phyloP scores from a whole-genome alignment of 2,797 vertebrate species.

The Peromyscus eremicus region DNA sequence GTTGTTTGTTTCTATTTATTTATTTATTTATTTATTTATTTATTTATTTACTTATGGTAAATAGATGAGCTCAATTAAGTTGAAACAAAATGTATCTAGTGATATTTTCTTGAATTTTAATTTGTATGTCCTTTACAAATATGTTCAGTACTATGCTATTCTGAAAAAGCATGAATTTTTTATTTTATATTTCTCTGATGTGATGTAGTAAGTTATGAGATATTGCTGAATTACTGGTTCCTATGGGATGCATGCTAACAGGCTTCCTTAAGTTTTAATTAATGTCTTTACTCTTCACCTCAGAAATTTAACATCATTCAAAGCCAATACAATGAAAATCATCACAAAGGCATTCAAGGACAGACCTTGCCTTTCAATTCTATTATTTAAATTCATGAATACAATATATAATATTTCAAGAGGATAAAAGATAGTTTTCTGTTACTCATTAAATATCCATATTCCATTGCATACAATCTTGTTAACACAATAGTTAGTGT shows the following conservation, averaged over 20 bases:
- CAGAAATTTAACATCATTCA: conserved; percentile 14
- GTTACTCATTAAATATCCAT: conserved; percentile 34
- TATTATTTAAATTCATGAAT: conserved; percentile 53
- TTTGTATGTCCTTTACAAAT: neutral
- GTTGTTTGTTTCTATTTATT: neutral
- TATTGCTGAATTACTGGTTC: neutral
- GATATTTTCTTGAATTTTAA: conserved; percentile 5
- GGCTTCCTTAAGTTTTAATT: conserved; percentile 31
- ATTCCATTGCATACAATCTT: neutral
- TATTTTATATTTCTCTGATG: neutral
- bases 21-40: neutral
- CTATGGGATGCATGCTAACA: neutral
- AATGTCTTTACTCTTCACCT: neutral
- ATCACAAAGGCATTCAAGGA: conserved; percentile 24
- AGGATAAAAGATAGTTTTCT: conserved; percentile 54
- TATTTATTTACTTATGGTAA: neutral
- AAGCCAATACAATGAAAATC: conserved; percentile 56
- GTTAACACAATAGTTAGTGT: conserved; percentile 50
- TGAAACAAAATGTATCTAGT: conserved; percentile 31
- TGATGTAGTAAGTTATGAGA: conserved; percentile 10
- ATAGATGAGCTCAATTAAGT: neutral
- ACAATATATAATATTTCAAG: conserved; percentile 38
- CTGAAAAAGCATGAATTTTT: neutral
- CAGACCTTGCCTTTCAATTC: conserved; percentile 36
- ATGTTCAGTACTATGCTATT: neutral